Percentiles rank a stretch among this genome's conserved stretches.
phyloP scores from a whole-genome alignment of 1,140 invertebrate genomes.

The Linepithema humile region DNA sequence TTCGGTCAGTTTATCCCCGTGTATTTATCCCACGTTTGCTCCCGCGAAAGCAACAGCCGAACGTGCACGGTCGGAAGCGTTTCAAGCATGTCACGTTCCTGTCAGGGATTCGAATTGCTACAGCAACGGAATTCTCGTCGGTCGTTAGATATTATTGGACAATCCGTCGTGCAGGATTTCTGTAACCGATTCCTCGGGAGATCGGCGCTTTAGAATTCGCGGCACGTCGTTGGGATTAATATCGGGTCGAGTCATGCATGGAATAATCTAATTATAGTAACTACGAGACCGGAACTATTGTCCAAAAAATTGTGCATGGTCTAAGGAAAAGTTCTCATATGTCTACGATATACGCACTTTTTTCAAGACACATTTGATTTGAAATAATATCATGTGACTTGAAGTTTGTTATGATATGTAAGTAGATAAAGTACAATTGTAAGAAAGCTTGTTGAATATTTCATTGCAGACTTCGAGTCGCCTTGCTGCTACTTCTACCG shows the following conservation, averaged over 20 bases:
- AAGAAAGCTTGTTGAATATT: background rate
- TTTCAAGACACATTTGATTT: background rate
- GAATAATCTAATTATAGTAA: background rate
- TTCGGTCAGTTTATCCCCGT: background rate
- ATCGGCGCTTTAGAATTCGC: background rate
- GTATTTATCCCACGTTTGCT: background rate
- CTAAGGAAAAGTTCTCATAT: background rate
- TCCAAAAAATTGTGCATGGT: background rate
- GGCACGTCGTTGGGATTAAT: constrained; percentile 38
- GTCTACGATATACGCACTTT: background rate
- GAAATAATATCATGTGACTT: background rate
- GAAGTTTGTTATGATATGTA: no score
- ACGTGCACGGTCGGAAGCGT: background rate
- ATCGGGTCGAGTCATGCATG: background rate
- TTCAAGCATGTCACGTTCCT: background rate
- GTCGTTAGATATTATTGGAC: constrained; percentile 1
- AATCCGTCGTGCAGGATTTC: background rate
- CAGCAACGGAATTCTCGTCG: background rate
- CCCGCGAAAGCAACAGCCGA: background rate
- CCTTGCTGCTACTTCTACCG: background rate
- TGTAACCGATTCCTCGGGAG: constrained; percentile 8
- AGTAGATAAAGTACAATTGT: background rate
- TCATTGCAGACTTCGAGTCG: background rate
- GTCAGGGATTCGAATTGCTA: background rate
- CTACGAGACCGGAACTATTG: background rate